Conservation (phyloP, 2,797 vertebrate species). For the Cercopithecus petaurista region DNA sequence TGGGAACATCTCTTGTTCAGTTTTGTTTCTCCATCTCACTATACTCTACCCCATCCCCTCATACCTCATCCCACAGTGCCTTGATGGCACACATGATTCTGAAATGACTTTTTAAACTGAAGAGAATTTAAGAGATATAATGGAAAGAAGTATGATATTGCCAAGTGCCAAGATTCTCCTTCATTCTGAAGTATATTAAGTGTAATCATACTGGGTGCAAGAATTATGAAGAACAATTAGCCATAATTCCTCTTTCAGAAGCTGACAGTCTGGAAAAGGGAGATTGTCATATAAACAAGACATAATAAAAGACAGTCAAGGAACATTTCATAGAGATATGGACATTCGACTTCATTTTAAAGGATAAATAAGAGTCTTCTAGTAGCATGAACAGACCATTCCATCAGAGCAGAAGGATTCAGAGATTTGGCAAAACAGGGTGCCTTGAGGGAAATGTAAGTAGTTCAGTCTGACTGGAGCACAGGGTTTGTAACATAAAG, state of each 20-base stretch:
- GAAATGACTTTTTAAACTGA: conserved; percentile 41
- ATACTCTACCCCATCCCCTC: not conserved
- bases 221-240: not conserved
- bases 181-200: not conserved
- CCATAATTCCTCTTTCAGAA: not conserved
- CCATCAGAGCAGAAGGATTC: not conserved
- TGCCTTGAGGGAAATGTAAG: not conserved
- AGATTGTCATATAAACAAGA: not conserved
- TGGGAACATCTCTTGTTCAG: not conserved
- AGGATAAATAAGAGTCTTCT: not conserved
- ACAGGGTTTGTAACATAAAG: not conserved
- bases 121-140: conserved; percentile 24
- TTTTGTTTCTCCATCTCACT: not conserved
- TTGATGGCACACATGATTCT: conserved; percentile 15
- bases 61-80: not conserved
- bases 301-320: not conserved
- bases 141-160: not conserved
- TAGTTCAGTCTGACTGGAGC: not conserved
- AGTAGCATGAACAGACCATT: not conserved
- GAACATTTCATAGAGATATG: not conserved
- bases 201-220: not conserved
- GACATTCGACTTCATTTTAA: not conserved
- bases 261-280: not conserved
- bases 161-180: not conserved
- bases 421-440: not conserved